Evolutionary conservation across 2,113 vertebrate species (phyloP).

Genomic region (Stigmatopora nigra): DNA sequence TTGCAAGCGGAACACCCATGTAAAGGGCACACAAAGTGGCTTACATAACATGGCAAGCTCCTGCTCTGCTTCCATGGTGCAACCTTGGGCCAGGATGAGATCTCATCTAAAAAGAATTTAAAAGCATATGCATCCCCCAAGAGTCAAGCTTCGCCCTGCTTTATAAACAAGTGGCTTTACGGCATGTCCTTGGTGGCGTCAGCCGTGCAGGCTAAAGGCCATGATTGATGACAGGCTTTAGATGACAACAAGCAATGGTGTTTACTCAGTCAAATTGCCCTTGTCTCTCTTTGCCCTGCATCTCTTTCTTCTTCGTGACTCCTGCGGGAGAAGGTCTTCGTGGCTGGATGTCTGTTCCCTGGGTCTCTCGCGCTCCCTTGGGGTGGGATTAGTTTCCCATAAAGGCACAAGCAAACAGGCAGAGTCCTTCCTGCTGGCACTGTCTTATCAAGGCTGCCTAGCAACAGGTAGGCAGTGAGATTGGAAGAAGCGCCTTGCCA

Average conservation of each 20-base stretch:
- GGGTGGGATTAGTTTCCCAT: slow-evolving; percentile 51
- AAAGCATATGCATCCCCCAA: slow-evolving; percentile 9
- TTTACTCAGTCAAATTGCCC: slow-evolving; percentile 67
- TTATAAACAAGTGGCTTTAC: slow-evolving; percentile 24
- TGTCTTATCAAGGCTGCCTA: slow-evolving; percentile 62
- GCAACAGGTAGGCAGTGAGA: slow-evolving; percentile 61
- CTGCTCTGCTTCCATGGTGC: not conserved
- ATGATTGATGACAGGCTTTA: slow-evolving; percentile 57
- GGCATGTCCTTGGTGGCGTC: slow-evolving; percentile 53
- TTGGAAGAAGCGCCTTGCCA: slow-evolving; percentile 30
- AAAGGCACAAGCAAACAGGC: slow-evolving; percentile 60
- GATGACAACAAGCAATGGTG: slow-evolving; percentile 56
- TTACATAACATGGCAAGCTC: not conserved
- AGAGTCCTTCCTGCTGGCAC: slow-evolving; percentile 20
- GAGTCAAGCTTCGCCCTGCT: slow-evolving; percentile 11
- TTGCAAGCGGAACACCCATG: not conserved
- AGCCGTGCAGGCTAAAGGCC: slow-evolving; percentile 33
- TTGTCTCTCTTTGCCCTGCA: slow-evolving; percentile 44
- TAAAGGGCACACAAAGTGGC: slow-evolving; percentile 1
- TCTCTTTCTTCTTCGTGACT: slow-evolving; percentile 11
- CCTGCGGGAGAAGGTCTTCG: slow-evolving; percentile 37
- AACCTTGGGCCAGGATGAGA: slow-evolving; percentile 5
- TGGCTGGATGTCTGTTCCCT: slow-evolving; percentile 49
- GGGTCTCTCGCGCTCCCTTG: slow-evolving; percentile 45
- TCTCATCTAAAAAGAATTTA: slow-evolving; percentile 4